Evolutionary conservation across 2,888 invertebrate species (phyloP), one percentile per base, ranked within the genome.

Genomic region (Schrankia costaestrigalis): DNA sequence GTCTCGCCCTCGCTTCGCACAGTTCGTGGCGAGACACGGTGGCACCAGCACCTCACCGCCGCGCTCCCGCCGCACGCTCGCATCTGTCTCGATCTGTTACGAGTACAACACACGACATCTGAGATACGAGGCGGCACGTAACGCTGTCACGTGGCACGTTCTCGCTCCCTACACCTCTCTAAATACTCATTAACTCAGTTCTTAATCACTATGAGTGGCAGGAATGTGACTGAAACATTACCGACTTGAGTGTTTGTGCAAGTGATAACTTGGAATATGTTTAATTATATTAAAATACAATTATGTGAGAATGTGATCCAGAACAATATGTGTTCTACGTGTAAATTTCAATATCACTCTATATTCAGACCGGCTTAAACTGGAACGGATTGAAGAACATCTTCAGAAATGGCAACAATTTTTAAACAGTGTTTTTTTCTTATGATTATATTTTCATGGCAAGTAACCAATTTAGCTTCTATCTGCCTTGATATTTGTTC

Each of bases 291-390:
- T 57, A 63, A 56, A 65, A 63, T 55, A 54, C 58, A 62, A 55
- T 51, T 67, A 50, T 53, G 71, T 74, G 72, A 60, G 46, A 51
- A 61, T 64, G 72, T 75, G 63, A 66, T 63, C 59, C 52, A 55
- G 47, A 70, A 61, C 46, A 64, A 62, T 55, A 69, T 73, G 67
- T 66, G 63, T 61, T 56, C 58, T 55, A 56, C 65, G 56, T 64
- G 66, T 61, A 63, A 68, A 68, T 56, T 73, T 44, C 71, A 70
- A 56, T 70, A 70, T 46, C 59, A 75, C 58, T 67, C 78, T 59
- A 71, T 77, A 63, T 75, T 80, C 50, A 83, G 80, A 67, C 82
- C 83, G 41, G 79, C 78, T 46, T 83, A 78, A 74, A 60, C 47
- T 26, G 35, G 36, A 49, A 53, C 48, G 30, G 11, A 35, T 46